Percentiles rank a stretch among this genome's conserved stretches.
Conservation (phyloP, 30 jellyfish, hydroid and myxozoan genomes). For the Clytia hemisphaerica region DNA sequence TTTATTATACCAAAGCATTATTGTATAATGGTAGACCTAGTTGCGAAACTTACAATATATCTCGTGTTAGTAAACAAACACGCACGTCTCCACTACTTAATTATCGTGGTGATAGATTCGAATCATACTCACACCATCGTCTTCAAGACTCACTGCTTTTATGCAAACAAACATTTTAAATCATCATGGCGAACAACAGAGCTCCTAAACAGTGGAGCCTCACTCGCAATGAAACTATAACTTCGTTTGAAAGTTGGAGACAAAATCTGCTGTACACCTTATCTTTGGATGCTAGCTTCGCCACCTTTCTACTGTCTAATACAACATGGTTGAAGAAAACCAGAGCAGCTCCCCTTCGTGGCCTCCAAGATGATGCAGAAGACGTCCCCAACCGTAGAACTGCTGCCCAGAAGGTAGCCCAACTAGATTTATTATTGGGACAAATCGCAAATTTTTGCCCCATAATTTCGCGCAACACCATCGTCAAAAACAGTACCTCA, state of each 20-base stretch:
- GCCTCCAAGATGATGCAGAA: not conserved
- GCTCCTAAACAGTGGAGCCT: conserved; percentile 16
- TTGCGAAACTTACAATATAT: too few relatives aligned
- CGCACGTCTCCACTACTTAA: too few relatives aligned
- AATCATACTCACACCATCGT: too few relatives aligned
- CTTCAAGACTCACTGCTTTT: too few relatives aligned
- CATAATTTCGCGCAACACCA: not conserved
- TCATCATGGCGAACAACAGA: too few relatives aligned
- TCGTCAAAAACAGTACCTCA: not conserved
- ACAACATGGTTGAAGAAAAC: not conserved
- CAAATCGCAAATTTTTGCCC: too few relatives aligned
- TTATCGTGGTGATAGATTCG: too few relatives aligned
- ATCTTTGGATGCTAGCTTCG: conserved; percentile 1
- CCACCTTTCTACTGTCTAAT: not conserved
- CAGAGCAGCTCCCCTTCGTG: not conserved
- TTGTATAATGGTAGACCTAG: too few relatives aligned
- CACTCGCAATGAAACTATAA: not conserved
- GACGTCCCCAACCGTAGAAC: not conserved
- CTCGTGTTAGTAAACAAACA: too few relatives aligned
- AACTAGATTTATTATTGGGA: not conserved
- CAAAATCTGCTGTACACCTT: not conserved
- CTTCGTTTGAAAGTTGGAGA: conserved; percentile 4
- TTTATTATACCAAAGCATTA: too few relatives aligned
- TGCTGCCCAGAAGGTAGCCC: not conserved
- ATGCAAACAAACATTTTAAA: too few relatives aligned